Evolutionary conservation across 2,888 invertebrate species (phyloP).

Genomic region (Cenopis cana): DNA sequence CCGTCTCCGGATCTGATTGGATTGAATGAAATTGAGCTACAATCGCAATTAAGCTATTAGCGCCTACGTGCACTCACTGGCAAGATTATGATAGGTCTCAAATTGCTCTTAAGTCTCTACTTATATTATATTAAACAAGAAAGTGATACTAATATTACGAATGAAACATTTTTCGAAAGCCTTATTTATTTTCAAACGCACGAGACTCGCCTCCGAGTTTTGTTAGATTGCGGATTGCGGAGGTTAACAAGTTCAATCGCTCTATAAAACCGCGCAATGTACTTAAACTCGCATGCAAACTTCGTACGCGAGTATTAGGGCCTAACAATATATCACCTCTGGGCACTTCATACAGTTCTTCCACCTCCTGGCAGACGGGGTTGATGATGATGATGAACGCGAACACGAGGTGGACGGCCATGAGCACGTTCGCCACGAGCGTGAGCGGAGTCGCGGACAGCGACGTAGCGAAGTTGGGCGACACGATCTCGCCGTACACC

Average conservation of each 20-base stretch:
- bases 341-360: constrained; percentile 87
- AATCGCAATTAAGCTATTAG: background rate
- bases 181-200: too few relatives aligned
- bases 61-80: background rate
- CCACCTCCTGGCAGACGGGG: constrained; percentile 89
- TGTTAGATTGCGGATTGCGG: too few relatives aligned
- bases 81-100: background rate
- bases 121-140: background rate
- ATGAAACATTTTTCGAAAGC: too few relatives aligned
- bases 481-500: constrained; percentile 86
- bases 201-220: too few relatives aligned
- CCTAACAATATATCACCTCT: constrained; percentile 72
- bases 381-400: constrained; percentile 89
- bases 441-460: constrained; percentile 83
- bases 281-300: too few relatives aligned
- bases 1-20: too few relatives aligned
- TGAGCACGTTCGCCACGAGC: constrained; percentile 85
- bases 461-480: constrained; percentile 86
- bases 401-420: constrained; percentile 87
- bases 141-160: too few relatives aligned
- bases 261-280: too few relatives aligned
- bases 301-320: too few relatives aligned
- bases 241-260: too few relatives aligned
- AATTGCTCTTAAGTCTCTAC: too few relatives aligned
- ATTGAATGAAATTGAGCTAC: too few relatives aligned